Percentiles rank a stretch among this genome's conserved stretches.
Conservation (phyloP, 2,113 vertebrate species). For the Chaenocephalus aceratus region DNA sequence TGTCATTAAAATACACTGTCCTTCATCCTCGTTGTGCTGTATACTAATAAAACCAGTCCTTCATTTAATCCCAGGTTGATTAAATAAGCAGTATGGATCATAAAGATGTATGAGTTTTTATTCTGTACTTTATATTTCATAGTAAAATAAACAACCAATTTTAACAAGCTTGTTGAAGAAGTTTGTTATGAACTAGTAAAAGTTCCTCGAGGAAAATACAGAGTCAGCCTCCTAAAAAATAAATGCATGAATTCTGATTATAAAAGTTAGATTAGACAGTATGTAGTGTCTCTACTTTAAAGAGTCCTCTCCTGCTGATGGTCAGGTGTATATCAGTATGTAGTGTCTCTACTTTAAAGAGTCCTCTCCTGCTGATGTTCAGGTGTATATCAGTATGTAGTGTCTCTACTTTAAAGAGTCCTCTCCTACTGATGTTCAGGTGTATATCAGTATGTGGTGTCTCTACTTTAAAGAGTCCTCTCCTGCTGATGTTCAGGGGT, state of each 20-base stretch:
- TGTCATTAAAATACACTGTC: no score
- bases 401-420: no score
- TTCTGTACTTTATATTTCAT: background rate
- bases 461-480: no score
- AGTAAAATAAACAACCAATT: constrained; percentile 6
- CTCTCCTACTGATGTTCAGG: no score
- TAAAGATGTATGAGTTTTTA: background rate
- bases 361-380: no score
- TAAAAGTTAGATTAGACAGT: constrained; percentile 43
- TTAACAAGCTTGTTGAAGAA: constrained; percentile 53
- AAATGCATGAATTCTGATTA: constrained; percentile 77
- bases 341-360: no score
- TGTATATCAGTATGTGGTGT: no score
- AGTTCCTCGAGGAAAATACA: constrained; percentile 61
- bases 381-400: no score
- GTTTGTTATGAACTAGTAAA: constrained; percentile 33
- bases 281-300: no score
- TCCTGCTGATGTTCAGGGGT: no score
- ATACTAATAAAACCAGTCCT: background rate
- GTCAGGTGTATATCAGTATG: no score
- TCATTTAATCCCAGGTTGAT: constrained; percentile 3
- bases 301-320: no score
- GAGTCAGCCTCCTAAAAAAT: constrained; percentile 68
- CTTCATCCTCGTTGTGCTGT: background rate
- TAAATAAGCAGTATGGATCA: background rate